These are phyloP conservation scores for Zeugodacus cucurbitae DNA, from an alignment of 1,140 invertebrate species.

Conservation along the genomic window DNA sequence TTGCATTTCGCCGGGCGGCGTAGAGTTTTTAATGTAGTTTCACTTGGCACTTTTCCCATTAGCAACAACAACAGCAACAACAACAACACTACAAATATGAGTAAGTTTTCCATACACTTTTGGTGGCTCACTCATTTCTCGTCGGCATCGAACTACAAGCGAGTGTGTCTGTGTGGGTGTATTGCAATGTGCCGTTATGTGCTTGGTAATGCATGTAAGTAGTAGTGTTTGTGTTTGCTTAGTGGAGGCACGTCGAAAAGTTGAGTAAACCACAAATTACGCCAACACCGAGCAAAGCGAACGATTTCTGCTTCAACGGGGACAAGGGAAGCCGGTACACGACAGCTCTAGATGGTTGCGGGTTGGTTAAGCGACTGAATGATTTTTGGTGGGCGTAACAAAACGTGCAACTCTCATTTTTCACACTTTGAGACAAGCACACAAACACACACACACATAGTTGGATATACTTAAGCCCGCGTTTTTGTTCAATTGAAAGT, in stretches of 20 bases:
- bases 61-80: background rate
- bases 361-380: constrained; percentile 15
- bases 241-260: constrained; percentile 22
- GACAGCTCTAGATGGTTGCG: background rate
- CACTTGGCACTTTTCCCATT: constrained; percentile 35
- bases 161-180: background rate
- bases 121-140: background rate
- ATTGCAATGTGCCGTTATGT: background rate
- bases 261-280: constrained; percentile 36
- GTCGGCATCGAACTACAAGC: background rate
- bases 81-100: constrained; percentile 22
- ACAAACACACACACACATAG: background rate
- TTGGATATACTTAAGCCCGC: background rate
- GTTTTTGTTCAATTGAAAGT: background rate
- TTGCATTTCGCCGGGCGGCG: constrained; percentile 9
- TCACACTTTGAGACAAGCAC: background rate
- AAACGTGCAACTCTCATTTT: constrained; percentile 22
- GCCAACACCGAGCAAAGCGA: background rate
- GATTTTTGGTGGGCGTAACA: constrained; percentile 23
- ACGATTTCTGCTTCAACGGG: too few relatives aligned
- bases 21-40: background rate
- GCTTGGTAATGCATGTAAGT: background rate
- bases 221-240: background rate
- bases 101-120: background rate
- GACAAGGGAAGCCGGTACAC: too few relatives aligned